These are phyloP conservation scores for Caenorhabditis remanei DNA, from an alignment of 1,140 invertebrate genomes.

Conservation along the genomic window DNA sequence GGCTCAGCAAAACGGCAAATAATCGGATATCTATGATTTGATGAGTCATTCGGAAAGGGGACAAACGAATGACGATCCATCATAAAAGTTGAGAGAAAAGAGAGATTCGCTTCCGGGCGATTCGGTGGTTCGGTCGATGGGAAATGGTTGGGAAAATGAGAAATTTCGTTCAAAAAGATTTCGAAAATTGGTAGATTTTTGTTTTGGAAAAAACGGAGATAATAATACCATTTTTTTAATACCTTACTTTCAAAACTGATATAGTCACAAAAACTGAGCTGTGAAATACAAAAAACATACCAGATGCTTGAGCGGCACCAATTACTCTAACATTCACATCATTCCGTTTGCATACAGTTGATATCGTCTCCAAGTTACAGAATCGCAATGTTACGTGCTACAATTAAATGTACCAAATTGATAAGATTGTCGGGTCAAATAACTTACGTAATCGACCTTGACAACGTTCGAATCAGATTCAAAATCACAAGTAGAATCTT, in stretches of 20 bases:
- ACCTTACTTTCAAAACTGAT: too few relatives aligned
- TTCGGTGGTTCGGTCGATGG: neutral
- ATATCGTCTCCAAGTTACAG: constrained; percentile 27
- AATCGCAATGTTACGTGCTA: constrained; percentile 51
- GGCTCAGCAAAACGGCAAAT: neutral
- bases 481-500: constrained; percentile 26
- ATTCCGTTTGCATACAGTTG: constrained; percentile 9
- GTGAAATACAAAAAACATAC: neutral
- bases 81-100: constrained; percentile 33
- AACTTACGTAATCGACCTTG: constrained; percentile 45
- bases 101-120: constrained; percentile 10
- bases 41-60: constrained; percentile 18
- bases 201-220: too few relatives aligned
- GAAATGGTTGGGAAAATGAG: neutral
- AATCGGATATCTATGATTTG: neutral
- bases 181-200: too few relatives aligned
- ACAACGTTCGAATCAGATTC: constrained; percentile 25
- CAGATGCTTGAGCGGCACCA: constrained; percentile 32
- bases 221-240: too few relatives aligned
- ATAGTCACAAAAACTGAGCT: too few relatives aligned
- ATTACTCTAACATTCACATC: constrained; percentile 35
- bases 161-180: neutral
- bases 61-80: constrained; percentile 13
- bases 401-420: neutral
- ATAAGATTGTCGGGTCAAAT: constrained; percentile 35